Evolutionary conservation across 23 tunicate genomes (phyloP).

Genomic region (Halocynthia aurantium): DNA sequence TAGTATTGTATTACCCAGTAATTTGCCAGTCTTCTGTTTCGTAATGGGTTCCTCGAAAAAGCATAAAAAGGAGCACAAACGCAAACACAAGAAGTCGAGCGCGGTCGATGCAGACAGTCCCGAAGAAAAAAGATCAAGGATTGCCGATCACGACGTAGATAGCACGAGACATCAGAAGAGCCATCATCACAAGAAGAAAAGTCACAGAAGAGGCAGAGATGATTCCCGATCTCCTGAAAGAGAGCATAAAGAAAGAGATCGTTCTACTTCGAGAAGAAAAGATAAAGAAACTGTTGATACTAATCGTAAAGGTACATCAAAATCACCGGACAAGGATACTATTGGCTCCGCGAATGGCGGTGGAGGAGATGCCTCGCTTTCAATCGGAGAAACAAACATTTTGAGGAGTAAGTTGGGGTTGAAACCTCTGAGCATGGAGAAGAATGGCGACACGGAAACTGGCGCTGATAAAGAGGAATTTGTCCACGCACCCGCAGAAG

Average conservation of each 20-base stretch:
- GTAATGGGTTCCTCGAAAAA: constrained; percentile 58
- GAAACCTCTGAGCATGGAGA: constrained; percentile 65
- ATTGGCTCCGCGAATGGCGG: constrained; percentile 6
- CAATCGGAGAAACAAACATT: constrained; percentile 84
- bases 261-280: constrained; percentile 13
- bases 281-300: constrained; percentile 31
- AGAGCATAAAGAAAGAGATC: background rate
- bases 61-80: constrained; percentile 53
- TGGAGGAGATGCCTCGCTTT: constrained; percentile 28
- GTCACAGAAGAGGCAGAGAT: background rate
- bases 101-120: constrained; percentile 45
- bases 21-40: too few species aligned
- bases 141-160: constrained; percentile 7
- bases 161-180: constrained; percentile 32
- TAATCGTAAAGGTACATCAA: background rate
- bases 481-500: constrained; percentile 93
- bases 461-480: constrained; percentile 35
- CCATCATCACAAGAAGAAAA: constrained; percentile 18
- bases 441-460: constrained; percentile 11
- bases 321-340: background rate
- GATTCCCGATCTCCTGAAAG: constrained; percentile 14
- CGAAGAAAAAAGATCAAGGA: constrained; percentile 27
- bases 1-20: too few species aligned
- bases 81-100: constrained; percentile 37
- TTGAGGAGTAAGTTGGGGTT: constrained; percentile 83